Conservation (phyloP, 2,888 invertebrate species). For the Halocaridina rubra region DNA sequence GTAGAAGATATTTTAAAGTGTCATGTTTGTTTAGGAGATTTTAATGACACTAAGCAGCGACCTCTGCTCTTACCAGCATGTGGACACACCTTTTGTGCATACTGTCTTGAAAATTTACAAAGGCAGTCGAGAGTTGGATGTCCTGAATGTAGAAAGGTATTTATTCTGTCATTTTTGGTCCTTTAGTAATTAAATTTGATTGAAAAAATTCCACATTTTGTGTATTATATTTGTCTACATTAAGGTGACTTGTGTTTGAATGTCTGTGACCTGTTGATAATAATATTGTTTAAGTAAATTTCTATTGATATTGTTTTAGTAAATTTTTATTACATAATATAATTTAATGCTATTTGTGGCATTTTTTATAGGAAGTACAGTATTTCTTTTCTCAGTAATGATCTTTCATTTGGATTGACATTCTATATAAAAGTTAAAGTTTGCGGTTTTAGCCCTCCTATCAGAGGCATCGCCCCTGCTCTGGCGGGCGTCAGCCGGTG, state of each 20-base stretch:
- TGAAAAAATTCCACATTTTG: background rate
- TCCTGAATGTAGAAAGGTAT: conserved; percentile 38
- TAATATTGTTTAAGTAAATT: too few relatives aligned
- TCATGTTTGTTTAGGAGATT: conserved; percentile 2
- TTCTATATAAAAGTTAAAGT: too few relatives aligned
- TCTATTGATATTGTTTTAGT: too few relatives aligned
- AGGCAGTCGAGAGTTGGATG: background rate
- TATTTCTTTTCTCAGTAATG: background rate
- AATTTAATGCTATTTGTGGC: too few relatives aligned
- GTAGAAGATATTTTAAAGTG: background rate
- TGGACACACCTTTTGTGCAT: conserved; percentile 36
- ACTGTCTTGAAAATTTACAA: conserved; percentile 14
- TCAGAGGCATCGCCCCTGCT: too few relatives aligned
- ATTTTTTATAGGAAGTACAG: background rate
- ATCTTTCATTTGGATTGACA: too few relatives aligned
- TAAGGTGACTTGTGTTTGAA: too few relatives aligned
- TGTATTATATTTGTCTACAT: background rate
- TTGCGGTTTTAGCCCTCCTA: too few relatives aligned
- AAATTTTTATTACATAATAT: too few relatives aligned
- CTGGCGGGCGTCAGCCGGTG: too few relatives aligned
- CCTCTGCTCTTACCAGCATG: conserved; percentile 35
- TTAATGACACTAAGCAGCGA: background rate
- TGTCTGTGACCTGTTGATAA: too few relatives aligned
- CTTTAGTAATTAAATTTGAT: too few relatives aligned
- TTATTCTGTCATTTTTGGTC: background rate